A percentile compares a stretch with the other conserved stretches of the same genome.
phyloP scores from a whole-genome alignment of 2,113 vertebrate species.

The Callithrix jacchus region DNA sequence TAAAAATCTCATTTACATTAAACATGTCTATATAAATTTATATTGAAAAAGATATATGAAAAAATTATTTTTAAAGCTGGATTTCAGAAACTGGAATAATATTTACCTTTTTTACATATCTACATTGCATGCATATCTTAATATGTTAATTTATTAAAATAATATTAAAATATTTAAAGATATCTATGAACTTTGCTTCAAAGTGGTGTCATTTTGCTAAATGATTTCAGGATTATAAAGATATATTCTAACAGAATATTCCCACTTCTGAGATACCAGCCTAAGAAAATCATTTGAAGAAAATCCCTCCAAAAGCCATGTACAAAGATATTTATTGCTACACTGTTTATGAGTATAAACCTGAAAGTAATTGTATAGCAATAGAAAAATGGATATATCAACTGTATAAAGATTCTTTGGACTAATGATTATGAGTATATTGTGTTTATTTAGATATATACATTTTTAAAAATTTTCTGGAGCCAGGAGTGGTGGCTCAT shows the following conservation, averaged over 20 bases:
- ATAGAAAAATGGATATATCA: background rate
- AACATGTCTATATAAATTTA: background rate
- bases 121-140: background rate
- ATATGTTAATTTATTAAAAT: conserved; percentile 21
- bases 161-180: background rate
- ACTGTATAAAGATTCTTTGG: background rate
- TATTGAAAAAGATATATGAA: background rate
- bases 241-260: background rate
- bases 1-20: background rate
- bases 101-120: background rate
- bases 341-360: background rate
- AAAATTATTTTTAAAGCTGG: background rate
- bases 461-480: background rate
- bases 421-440: background rate
- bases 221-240: background rate
- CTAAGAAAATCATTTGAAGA: background rate
- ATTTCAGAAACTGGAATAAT: background rate
- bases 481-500: too few relatives aligned
- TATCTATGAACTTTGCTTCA: background rate
- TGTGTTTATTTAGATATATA: background rate
- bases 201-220: background rate
- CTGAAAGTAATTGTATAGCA: background rate
- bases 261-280: background rate
- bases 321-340: background rate
- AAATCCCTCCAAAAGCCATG: background rate